phyloP scores from a whole-genome alignment of 2,113 vertebrate species.

The Dunckerocampus dactyliophorus region DNA sequence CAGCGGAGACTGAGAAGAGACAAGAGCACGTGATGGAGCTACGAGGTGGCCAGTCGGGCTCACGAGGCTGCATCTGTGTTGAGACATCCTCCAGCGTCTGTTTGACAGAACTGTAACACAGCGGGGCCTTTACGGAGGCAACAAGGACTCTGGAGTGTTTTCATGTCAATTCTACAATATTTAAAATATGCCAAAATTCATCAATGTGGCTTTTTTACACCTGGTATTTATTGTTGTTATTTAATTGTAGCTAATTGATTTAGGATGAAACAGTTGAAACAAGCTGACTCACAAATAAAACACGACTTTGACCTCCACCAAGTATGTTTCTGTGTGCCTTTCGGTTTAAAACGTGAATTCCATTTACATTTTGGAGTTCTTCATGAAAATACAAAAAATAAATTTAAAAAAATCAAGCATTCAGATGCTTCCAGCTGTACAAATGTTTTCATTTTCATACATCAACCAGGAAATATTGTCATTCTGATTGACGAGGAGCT shows the following conservation, averaged over 20 bases:
- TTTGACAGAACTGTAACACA: slow-evolving; percentile 63
- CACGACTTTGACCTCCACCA: background rate
- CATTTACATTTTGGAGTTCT: no score
- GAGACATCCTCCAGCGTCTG: slow-evolving; percentile 74
- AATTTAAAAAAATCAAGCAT: no score
- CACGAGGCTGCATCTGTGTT: slow-evolving; percentile 55
- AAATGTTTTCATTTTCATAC: no score
- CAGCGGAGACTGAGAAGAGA: slow-evolving; percentile 54
- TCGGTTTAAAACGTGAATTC: background rate
- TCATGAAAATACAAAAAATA: no score
- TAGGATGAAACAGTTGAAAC: no score
- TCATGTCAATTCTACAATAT: background rate
- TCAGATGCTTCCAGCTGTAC: no score
- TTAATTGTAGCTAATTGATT: no score
- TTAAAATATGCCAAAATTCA: background rate
- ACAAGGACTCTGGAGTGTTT: background rate
- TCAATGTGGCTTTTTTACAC: background rate
- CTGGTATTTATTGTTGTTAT: background rate
- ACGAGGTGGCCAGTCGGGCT: slow-evolving; percentile 27
- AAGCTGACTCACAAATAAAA: background rate
- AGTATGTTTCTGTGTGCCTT: background rate
- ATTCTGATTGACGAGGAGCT: no score
- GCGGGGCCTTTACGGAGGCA: background rate
- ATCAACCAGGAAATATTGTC: no score
- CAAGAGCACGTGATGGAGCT: slow-evolving; percentile 67